Evolutionary conservation across 2,113 vertebrate species (phyloP), one percentile per base, ranked within the genome.

Genomic region (Rana temporaria): DNA sequence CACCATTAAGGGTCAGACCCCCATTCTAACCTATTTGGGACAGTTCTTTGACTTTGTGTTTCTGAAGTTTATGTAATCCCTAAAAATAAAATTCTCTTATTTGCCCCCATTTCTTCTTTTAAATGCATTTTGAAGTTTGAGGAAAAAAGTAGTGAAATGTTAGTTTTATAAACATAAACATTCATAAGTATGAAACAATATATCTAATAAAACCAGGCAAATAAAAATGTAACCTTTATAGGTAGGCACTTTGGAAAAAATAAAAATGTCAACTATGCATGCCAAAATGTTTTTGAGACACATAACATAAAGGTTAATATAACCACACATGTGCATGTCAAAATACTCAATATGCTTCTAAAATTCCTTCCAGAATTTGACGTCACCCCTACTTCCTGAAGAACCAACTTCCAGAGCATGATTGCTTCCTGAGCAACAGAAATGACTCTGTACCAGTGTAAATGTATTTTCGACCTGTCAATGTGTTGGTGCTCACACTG

Each of bases 361-460:
- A 73, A 65, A 52, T 32, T 18, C 68, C 64, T 81, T 81, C 64
- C 68, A 53, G 79, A 72, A 72, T 81, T 81, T 81, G 79, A 81
- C 69, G 79, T 81, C 68, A 81, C 7, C 34, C 34, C 59, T 32
- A 62, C 57, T 81, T 81, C 79, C 68, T 72, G 18, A 64, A 69
- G 68, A 34, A 72, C 15, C 59, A 64, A 81, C 71, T 81, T 81
- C 79, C 79, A 72, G 19, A 26, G 67, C 57, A 19, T 72, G 79
- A 81, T 81, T 81, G 42, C 79, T 72, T 42, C 42, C 67, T 14
- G n/a, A 63, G 67, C 48, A 81, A 71, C 67, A 71, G 38, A 48
- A 53, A 71, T 71, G 42, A 59, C 57, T 81, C 69, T 69, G 38
- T 72, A n/a, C 68, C 19, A 59, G 59, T 32, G 72, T 81, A 55